Evolutionary conservation across 2,113 vertebrate genomes (phyloP).

Genomic region (Dromas ardeola): DNA sequence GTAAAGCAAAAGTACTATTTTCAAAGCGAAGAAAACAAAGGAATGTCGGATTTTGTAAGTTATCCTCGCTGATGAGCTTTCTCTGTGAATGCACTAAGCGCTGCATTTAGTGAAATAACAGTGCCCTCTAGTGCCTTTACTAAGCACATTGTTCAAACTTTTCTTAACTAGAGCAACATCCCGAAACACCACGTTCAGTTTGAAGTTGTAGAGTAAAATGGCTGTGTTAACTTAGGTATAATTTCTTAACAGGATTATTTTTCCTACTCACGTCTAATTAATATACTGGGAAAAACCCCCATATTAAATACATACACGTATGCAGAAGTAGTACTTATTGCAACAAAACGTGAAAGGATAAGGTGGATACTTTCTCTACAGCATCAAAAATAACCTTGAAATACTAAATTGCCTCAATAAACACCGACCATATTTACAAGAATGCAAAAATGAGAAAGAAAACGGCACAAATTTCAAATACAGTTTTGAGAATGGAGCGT

Average conservation of each 20-base stretch:
- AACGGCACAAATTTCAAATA: background rate
- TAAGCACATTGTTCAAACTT: background rate
- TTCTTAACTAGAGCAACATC: background rate
- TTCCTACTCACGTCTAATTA: background rate
- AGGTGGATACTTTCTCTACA: background rate
- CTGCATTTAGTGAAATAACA: constrained; percentile 39
- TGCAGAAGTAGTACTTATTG: background rate
- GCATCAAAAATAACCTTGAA: background rate
- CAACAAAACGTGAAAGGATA: background rate
- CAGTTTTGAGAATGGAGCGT: background rate
- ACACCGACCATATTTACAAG: background rate
- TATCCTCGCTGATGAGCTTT: background rate
- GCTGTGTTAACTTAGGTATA: background rate
- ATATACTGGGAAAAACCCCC: background rate
- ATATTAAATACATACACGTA: background rate
- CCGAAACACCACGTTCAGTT: background rate
- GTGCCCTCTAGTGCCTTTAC: constrained; percentile 73
- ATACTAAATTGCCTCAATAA: background rate
- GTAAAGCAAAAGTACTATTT: background rate
- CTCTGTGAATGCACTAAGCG: background rate
- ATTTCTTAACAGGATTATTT: background rate
- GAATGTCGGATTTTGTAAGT: background rate
- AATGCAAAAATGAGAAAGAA: background rate
- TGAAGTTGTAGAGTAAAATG: background rate
- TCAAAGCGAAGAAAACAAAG: constrained; percentile 37